Base-by-base conservation (phyloP, 2,113 vertebrate species). In the Nyctibius bracteatus region DNA sequence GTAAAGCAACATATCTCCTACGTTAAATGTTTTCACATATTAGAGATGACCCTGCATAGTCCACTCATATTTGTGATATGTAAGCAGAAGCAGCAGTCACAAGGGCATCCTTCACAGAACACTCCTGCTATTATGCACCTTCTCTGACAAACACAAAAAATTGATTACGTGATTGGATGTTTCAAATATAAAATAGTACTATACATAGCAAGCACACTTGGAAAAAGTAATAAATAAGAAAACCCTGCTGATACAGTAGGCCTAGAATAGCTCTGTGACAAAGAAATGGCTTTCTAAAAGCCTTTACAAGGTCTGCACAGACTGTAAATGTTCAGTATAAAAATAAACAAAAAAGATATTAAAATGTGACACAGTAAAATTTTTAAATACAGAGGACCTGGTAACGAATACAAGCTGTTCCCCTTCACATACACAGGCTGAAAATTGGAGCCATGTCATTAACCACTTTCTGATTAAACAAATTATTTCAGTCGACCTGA, bases 201-300 rank as follows among this genome's bases (percentile, higher is more conserved):
- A 22, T 13, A 85, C 57, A 67, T 9, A 22, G 46, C 37, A 41
- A 49, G 58, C 10, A 87, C 49, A 57, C 7, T 8, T 47, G 62
- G 41, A 62, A 62, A 91, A 94, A 58, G 61, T 78, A 96, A 95
- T 96, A 95, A 96, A 94, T 95, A 92, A 80, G 61, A 79, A 82
- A 88, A 68, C 10, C 30, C 81, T 87, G 74, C 28, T 90, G 54
- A 92, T 46, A 92, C 49, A 86, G 74, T 51, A 93, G 83, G 86
- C n/a, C 71, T 91, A 72, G 46, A 90, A 91, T 73, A 87, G 74
- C 25, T 71, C 51, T 58, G 20, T 31, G 52, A 89, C 46, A 95
- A 78, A 88, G 46, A 87, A 66, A 66, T 79, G 62, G 90, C 87
- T 95, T 94, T 87, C 70, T 79, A 79, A 91, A 85, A 94, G 66